Percentiles rank a stretch among this genome's conserved stretches.
These are phyloP conservation scores for Chrosomus eos DNA, from an alignment of 2,797 vertebrate species.

Conservation along the genomic window DNA sequence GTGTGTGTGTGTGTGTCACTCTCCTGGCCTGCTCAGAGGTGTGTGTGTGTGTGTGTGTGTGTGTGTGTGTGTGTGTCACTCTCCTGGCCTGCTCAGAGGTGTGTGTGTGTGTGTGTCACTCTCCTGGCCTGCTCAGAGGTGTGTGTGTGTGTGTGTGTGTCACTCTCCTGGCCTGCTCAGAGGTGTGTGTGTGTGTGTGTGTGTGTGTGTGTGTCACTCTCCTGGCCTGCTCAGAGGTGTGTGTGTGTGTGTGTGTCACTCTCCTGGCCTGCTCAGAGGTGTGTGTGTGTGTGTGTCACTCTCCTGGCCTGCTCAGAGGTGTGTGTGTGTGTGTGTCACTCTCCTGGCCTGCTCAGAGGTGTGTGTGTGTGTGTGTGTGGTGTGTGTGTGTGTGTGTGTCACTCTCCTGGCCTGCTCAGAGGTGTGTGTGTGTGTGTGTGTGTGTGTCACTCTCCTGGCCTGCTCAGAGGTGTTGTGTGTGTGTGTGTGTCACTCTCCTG, in stretches of 20 bases:
- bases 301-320: constrained; percentile 30
- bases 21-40: constrained; percentile 38
- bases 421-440: too few relatives aligned
- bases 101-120: not conserved
- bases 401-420: constrained; percentile 31
- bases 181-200: too few relatives aligned
- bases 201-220: not conserved
- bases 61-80: not conserved
- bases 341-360: constrained; percentile 38
- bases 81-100: constrained; percentile 30
- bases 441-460: not conserved
- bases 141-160: not conserved
- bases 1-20: not conserved
- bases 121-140: constrained; percentile 32
- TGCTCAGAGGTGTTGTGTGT: constrained; percentile 24
- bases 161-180: constrained; percentile 31
- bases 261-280: constrained; percentile 30
- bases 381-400: not conserved
- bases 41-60: too few relatives aligned
- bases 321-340: not conserved
- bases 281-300: not conserved
- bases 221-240: constrained; percentile 34
- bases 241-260: not conserved
- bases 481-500: not conserved
- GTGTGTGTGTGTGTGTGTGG: too few relatives aligned